Conservation (phyloP, 2,888 invertebrate genomes). For the Dasysyrphus albostriatus region DNA sequence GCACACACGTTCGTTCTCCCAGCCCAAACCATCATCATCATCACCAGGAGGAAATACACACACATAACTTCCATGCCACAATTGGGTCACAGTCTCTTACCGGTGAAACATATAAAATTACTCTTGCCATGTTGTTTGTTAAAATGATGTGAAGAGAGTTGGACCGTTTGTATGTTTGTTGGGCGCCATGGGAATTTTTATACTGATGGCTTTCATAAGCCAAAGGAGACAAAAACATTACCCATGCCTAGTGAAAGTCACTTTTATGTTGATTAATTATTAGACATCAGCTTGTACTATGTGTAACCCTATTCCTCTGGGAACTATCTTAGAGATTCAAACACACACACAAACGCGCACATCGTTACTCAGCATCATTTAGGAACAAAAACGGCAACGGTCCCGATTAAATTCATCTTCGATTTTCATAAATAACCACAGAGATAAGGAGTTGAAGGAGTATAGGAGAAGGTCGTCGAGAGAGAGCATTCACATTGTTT, state of each 20-base stretch:
- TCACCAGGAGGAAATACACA: constrained; percentile 29
- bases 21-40: background rate
- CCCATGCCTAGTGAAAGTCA: constrained; percentile 63
- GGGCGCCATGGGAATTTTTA: constrained; percentile 54
- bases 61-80: constrained; percentile 26
- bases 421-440: constrained; percentile 56
- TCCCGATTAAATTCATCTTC: constrained; percentile 45
- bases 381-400: background rate
- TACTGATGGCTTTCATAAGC: constrained; percentile 32
- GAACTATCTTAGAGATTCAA: constrained; percentile 14
- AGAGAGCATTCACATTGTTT: constrained; percentile 32
- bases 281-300: constrained; percentile 39
- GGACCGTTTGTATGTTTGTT: constrained; percentile 10
- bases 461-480: constrained; percentile 20
- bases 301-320: constrained; percentile 7
- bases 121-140: constrained; percentile 29
- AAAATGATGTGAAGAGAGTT: constrained; percentile 17
- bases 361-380: background rate
- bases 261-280: constrained; percentile 64
- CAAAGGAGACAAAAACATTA: constrained; percentile 38
- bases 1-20: constrained; percentile 42
- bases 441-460: constrained; percentile 33
- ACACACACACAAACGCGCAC: background rate
- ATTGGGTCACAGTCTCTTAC: constrained; percentile 59
- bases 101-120: constrained; percentile 49